Conservation (phyloP, 2,113 vertebrate species). For the Trochalopteron elliotii region DNA sequence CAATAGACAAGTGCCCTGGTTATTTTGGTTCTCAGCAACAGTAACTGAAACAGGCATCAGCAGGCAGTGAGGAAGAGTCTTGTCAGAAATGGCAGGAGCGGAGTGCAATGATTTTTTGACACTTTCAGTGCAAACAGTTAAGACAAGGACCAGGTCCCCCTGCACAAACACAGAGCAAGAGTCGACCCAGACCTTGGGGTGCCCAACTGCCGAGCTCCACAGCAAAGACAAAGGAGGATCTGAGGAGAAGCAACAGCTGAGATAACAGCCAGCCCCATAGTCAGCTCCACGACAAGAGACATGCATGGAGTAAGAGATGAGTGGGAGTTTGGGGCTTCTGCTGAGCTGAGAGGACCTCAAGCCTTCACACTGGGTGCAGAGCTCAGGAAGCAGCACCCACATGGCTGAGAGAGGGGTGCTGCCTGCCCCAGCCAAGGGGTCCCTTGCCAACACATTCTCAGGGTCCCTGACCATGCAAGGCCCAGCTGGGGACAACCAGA, state of each 20-base stretch:
- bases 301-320: rapidly evolving
- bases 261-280: rapidly evolving
- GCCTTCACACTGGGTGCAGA: too few species aligned
- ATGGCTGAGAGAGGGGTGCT: rapidly evolving
- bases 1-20: background rate
- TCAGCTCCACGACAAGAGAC: rapidly evolving
- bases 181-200: rapidly evolving
- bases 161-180: background rate
- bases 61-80: background rate
- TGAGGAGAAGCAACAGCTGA: background rate
- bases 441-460: rapidly evolving
- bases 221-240: background rate
- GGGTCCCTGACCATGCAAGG: background rate
- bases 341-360: background rate
- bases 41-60: rapidly evolving
- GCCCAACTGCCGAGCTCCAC: background rate
- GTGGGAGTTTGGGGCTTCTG: too few species aligned
- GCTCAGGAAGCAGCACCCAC: background rate
- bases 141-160: background rate
- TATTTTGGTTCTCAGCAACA: background rate
- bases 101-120: background rate
- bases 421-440: background rate
- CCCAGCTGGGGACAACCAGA: background rate
- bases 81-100: background rate
- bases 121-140: background rate